Conservation (phyloP, 1,140 invertebrate genomes). For the Hesperophylax magnus region DNA sequence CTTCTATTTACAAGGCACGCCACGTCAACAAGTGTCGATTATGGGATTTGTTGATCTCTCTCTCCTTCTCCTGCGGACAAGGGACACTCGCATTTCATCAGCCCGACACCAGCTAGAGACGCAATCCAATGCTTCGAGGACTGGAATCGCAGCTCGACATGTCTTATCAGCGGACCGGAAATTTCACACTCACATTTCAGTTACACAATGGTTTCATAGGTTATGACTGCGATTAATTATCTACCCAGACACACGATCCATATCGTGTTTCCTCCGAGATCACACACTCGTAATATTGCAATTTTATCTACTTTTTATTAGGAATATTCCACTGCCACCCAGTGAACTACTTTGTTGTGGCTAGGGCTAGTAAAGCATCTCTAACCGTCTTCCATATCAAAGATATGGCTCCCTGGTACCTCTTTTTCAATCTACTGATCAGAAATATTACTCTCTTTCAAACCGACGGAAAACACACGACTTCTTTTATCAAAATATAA, state of each 20-base stretch:
- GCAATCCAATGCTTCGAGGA: no score
- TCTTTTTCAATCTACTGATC: neutral
- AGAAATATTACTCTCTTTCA: no score
- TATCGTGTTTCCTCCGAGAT: conserved; percentile 17
- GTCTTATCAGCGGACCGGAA: no score
- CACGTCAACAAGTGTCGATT: conserved; percentile 50
- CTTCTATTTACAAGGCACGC: conserved; percentile 37
- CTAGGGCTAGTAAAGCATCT: no score
- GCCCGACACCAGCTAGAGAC: no score
- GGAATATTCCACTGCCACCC: conserved; percentile 4
- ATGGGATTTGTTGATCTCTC: conserved; percentile 3
- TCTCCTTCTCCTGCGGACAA: neutral
- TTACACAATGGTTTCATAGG: neutral
- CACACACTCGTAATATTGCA: neutral
- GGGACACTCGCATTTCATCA: no score
- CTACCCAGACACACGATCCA: neutral
- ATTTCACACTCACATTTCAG: neutral
- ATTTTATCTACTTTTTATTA: neutral
- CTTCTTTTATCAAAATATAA: no score
- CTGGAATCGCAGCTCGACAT: no score
- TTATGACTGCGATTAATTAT: neutral
- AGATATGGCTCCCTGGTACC: neutral
- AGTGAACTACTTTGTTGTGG: no score
- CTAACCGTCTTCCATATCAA: no score
- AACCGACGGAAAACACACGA: no score